Evolutionary conservation across 2,888 invertebrate genomes (phyloP).

Genomic region (Limnephilus rhombicus): DNA sequence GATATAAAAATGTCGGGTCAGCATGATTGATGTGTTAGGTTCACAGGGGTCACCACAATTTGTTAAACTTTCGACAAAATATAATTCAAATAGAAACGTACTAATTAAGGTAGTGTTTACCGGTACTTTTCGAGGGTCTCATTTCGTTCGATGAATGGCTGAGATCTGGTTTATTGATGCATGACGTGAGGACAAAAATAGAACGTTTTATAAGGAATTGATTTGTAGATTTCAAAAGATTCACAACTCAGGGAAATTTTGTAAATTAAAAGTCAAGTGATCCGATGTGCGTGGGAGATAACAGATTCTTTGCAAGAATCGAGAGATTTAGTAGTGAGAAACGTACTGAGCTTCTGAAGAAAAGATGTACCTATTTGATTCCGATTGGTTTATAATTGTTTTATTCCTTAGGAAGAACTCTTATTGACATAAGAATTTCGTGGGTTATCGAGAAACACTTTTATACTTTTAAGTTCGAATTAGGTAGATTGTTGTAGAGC

Average conservation of each 20-base stretch:
- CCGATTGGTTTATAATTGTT: neutral
- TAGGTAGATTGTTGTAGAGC: neutral
- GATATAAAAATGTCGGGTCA: conserved; percentile 66
- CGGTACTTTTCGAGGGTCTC: neutral
- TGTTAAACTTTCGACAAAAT: neutral
- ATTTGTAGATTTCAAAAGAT: neutral
- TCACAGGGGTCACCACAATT: conserved; percentile 29
- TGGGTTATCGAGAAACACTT: neutral
- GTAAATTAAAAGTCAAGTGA: neutral
- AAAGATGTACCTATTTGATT: neutral
- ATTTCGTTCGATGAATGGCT: neutral
- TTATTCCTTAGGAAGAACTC: neutral
- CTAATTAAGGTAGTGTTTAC: neutral
- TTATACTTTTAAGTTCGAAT: neutral
- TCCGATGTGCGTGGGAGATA: neutral
- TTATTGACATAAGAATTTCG: neutral
- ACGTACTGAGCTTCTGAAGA: neutral
- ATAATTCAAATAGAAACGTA: neutral
- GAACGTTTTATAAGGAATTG: neutral
- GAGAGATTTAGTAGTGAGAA: neutral
- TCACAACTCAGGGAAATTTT: neutral
- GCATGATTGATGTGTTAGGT: conserved; percentile 64
- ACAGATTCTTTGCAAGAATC: neutral
- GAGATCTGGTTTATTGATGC: neutral
- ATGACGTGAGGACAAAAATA: neutral